Percentiles rank a stretch among this genome's conserved stretches.
phyloP scores from a whole-genome alignment of 2,888 invertebrate genomes.

The Mimumesa dahlbomi region DNA sequence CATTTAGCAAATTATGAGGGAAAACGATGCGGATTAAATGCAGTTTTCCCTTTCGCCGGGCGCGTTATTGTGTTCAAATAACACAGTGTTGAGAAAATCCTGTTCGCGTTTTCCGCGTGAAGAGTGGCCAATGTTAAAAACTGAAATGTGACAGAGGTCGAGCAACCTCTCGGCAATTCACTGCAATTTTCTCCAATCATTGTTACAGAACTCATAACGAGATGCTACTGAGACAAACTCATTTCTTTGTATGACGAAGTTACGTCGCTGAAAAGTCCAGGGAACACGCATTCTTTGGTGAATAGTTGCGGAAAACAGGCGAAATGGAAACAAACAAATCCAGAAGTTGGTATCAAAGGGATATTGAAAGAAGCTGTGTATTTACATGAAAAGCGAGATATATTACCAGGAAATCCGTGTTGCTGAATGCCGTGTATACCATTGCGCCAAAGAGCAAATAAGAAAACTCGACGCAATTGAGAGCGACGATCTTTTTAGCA shows the following conservation, averaged over 20 bases:
- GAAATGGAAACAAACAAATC: neutral
- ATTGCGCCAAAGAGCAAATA: slow-evolving; percentile 21
- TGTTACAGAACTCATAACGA: too few relatives aligned
- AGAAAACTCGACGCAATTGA: slow-evolving; percentile 20
- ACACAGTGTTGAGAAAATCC: slow-evolving; percentile 3
- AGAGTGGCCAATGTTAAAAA: neutral
- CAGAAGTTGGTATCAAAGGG: neutral
- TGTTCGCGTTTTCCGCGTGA: neutral
- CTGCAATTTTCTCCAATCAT: too few relatives aligned
- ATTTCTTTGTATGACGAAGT: neutral
- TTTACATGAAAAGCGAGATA: slow-evolving; percentile 43
- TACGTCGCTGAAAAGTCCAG: neutral
- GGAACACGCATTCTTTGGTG: neutral
- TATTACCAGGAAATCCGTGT: slow-evolving; percentile 57
- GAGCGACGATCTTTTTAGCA: slow-evolving; percentile 18
- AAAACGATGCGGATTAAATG: slow-evolving; percentile 26
- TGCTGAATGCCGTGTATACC: slow-evolving; percentile 42
- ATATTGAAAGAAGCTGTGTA: slow-evolving; percentile 32
- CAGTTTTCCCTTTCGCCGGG: slow-evolving; percentile 12
- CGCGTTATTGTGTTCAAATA: slow-evolving; percentile 40
- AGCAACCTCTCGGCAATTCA: too few relatives aligned
- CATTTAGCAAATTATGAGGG: slow-evolving; percentile 21
- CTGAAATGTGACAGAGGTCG: neutral
- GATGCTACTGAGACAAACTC: too few relatives aligned
- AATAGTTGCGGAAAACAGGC: neutral